These are phyloP conservation scores for Deilephila porcellus DNA, from an alignment of 2,888 invertebrate species.

Conservation along the genomic window DNA sequence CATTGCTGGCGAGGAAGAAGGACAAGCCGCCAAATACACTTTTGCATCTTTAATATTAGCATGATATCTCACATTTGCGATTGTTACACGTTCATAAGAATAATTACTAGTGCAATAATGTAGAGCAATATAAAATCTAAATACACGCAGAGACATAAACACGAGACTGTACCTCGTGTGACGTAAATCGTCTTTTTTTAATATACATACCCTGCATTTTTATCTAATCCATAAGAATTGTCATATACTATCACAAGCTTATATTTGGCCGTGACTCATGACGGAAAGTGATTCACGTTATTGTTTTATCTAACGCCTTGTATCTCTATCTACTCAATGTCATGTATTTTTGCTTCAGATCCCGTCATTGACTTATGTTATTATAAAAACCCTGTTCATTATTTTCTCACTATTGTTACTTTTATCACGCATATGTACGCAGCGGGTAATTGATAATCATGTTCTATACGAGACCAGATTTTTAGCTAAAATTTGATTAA, in stretches of 20 bases:
- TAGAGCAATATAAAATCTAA: neutral
- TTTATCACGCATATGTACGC: neutral
- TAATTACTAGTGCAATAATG: neutral
- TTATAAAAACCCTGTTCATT: neutral
- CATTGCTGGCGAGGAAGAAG: no score
- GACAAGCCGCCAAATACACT: neutral
- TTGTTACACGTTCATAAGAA: neutral
- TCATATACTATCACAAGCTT: neutral
- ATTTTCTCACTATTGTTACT: neutral
- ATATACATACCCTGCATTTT: neutral
- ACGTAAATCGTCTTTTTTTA: neutral
- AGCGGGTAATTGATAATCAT: no score
- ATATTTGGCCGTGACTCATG: slow-evolving; percentile 7
- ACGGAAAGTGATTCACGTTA: neutral
- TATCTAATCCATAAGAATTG: neutral
- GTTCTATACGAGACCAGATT: no score
- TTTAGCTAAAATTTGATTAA: no score
- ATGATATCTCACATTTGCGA: neutral
- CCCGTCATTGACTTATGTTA: neutral
- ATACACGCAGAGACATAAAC: neutral
- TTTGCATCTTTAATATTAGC: neutral
- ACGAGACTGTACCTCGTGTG: neutral
- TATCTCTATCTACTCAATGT: slow-evolving; percentile 18
- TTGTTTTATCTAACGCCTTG: slow-evolving; percentile 4
- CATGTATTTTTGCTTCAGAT: slow-evolving; percentile 13